phyloP scores from a whole-genome alignment of 2,888 invertebrate species.

The Lepidonotus clava region DNA sequence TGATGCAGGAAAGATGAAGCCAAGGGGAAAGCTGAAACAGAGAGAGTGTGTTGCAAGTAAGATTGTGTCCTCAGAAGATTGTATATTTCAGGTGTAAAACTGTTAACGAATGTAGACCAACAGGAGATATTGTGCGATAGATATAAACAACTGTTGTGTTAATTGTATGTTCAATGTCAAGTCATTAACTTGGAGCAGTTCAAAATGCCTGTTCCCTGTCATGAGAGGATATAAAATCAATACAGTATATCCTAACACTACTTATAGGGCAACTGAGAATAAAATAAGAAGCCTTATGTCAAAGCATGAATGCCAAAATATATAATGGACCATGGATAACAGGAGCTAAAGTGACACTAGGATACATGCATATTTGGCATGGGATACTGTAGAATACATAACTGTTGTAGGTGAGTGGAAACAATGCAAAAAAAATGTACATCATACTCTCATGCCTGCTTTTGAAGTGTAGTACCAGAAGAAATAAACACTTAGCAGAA shows the following conservation, averaged over 20 bases:
- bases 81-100: too few species aligned
- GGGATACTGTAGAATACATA: background rate
- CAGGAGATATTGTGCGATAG: too few species aligned
- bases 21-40: too few species aligned
- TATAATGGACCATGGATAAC: background rate
- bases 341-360: background rate
- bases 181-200: too few species aligned
- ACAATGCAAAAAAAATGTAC: background rate
- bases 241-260: background rate
- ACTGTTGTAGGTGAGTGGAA: background rate
- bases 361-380: background rate
- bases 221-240: too few species aligned
- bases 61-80: too few species aligned
- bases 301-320: background rate
- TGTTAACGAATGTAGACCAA: too few species aligned
- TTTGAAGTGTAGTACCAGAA: background rate
- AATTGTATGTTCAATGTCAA: too few species aligned
- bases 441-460: background rate
- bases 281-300: background rate
- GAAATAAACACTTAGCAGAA: background rate
- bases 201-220: too few species aligned
- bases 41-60: too few species aligned
- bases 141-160: too few species aligned
- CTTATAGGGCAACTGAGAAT: background rate
- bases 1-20: too few species aligned